A percentile compares a stretch with the other conserved stretches of the same genome.
Evolutionary conservation across 1,140 invertebrate genomes (phyloP).

Genomic region (Camponotus vicinus): DNA sequence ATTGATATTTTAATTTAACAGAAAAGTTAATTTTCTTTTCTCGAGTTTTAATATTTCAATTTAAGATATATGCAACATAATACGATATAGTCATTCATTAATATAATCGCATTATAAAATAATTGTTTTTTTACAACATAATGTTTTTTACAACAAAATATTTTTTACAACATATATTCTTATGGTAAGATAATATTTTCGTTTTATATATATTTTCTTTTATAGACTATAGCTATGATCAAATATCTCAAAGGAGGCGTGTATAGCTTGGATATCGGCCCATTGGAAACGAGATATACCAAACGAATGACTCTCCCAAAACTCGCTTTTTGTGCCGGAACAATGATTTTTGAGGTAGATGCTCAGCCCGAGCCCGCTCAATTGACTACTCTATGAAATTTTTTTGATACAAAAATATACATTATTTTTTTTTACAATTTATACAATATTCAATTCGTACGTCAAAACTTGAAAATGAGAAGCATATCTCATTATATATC

Average conservation of each 20-base stretch:
- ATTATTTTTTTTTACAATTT: neutral
- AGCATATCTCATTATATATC: neutral
- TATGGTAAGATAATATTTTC: neutral
- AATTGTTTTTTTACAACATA: neutral
- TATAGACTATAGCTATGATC: slow-evolving; percentile 81
- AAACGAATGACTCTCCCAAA: slow-evolving; percentile 72
- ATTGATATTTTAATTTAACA: neutral
- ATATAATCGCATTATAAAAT: neutral
- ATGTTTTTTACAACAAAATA: neutral
- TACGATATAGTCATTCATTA: neutral
- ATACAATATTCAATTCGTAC: neutral
- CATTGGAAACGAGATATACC: slow-evolving; percentile 59
- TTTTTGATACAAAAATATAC: neutral
- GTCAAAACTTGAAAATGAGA: neutral
- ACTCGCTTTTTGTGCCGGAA: slow-evolving; percentile 76
- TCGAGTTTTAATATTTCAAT: neutral
- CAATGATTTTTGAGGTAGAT: slow-evolving; percentile 74
- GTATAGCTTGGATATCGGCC: slow-evolving; percentile 85
- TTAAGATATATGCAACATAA: neutral
- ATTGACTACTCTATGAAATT: neutral
- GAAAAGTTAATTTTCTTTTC: neutral
- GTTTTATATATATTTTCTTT: slow-evolving; percentile 33
- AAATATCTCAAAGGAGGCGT: slow-evolving; percentile 84
- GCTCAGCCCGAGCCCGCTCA: slow-evolving; percentile 19
- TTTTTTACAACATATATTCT: slow-evolving; percentile 1